Percentiles rank a stretch among this genome's conserved stretches.
Evolutionary conservation across 2,113 vertebrate species (phyloP).

Genomic region (Indicator indicator): DNA sequence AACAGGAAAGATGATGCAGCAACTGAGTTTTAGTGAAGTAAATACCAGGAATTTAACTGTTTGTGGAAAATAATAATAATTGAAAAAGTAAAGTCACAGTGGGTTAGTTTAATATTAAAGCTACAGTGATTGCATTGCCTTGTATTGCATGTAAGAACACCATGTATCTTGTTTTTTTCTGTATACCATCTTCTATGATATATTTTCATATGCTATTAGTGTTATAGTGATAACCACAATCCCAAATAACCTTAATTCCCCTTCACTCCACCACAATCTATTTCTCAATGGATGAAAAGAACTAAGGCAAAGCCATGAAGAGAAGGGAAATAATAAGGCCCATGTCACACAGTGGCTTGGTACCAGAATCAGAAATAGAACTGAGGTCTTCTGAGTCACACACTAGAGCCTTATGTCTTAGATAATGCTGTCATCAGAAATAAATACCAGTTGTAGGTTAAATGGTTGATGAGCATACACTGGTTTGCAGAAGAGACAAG

Average conservation of each 20-base stretch:
- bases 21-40: background rate
- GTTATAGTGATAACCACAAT: background rate
- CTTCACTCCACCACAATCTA: fast-evolving
- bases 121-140: background rate
- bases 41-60: background rate
- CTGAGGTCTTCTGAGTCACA: background rate
- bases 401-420: background rate
- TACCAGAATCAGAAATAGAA: background rate
- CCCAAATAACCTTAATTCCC: background rate
- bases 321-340: background rate
- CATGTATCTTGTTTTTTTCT: background rate
- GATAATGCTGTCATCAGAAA: background rate
- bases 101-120: background rate
- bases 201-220: background rate
- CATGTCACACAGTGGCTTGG: background rate
- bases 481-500: background rate
- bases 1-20: background rate
- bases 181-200: no score
- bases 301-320: background rate
- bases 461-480: background rate
- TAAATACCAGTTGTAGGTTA: background rate
- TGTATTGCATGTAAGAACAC: background rate
- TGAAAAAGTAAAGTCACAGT: background rate
- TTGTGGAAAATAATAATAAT: background rate
- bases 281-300: background rate